Evolutionary conservation across 2,888 invertebrate species (phyloP).

Genomic region (Drosophila nr. fundita): DNA sequence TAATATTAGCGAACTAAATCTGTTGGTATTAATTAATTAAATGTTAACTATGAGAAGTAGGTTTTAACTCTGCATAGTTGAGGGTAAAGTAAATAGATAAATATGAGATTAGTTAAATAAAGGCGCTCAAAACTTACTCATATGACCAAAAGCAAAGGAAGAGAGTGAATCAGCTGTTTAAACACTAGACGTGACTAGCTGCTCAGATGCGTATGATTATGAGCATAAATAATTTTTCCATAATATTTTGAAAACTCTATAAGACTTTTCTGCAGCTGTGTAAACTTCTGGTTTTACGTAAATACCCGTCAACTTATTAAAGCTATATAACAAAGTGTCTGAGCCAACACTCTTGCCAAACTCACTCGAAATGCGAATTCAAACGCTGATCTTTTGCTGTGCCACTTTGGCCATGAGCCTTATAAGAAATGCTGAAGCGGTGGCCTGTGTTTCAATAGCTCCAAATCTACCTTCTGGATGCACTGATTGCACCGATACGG

Average conservation of each 20-base stretch:
- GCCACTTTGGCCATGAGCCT: conserved; percentile 2
- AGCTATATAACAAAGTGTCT: background rate
- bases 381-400: background rate
- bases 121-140: background rate
- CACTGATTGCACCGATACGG: background rate
- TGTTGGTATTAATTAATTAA: background rate
- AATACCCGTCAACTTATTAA: background rate
- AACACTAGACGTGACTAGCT: background rate
- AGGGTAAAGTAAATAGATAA: background rate
- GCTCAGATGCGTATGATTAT: background rate
- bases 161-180: background rate
- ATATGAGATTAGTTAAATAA: background rate
- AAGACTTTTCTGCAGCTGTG: background rate
- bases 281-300: background rate
- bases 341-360: background rate
- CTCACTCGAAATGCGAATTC: conserved; percentile 4
- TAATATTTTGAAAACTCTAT: background rate
- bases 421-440: background rate
- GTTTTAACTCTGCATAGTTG: background rate
- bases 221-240: background rate
- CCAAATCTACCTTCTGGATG: background rate
- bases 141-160: background rate
- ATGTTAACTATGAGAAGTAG: background rate
- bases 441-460: background rate
- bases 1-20: background rate